Evolutionary conservation across 2,888 invertebrate species (phyloP).

Genomic region (Orthosia gothica): DNA sequence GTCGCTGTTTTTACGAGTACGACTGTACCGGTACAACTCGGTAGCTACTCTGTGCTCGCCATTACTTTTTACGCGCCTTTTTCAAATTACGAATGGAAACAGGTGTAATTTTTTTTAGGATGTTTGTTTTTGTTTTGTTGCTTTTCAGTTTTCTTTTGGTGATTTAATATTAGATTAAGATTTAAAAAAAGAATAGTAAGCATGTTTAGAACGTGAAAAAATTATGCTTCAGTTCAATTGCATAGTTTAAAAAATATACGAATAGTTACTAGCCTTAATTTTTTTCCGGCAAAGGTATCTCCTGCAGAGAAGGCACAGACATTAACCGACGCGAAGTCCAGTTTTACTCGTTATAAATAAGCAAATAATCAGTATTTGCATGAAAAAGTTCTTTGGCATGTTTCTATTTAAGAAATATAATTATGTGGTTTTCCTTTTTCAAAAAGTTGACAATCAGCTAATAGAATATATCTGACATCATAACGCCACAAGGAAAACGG

Average conservation of each 20-base stretch:
- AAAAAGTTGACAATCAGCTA: neutral
- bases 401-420: neutral
- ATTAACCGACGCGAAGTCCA: too few relatives aligned
- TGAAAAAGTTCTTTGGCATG: neutral
- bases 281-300: too few relatives aligned
- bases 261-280: too few relatives aligned
- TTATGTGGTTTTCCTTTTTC: neutral
- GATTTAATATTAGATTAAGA: neutral
- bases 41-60: conserved; percentile 61
- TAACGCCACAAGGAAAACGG: conserved; percentile 8
- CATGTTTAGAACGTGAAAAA: neutral
- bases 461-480: neutral
- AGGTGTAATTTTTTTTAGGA: conserved; percentile 46
- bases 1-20: conserved; percentile 80
- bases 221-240: neutral
- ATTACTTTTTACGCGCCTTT: conserved; percentile 66
- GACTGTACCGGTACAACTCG: conserved; percentile 71
- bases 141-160: neutral
- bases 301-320: too few relatives aligned
- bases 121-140: conserved; percentile 12
- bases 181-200: neutral
- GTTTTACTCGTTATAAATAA: too few relatives aligned
- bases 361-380: too few relatives aligned
- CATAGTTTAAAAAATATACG: too few relatives aligned
- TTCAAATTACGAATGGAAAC: conserved; percentile 53